A percentile compares a stretch with the other conserved stretches of the same genome.
These are phyloP conservation scores for Sycobia sp. DNA, from an alignment of 1,140 invertebrate genomes.

Conservation along the genomic window DNA sequence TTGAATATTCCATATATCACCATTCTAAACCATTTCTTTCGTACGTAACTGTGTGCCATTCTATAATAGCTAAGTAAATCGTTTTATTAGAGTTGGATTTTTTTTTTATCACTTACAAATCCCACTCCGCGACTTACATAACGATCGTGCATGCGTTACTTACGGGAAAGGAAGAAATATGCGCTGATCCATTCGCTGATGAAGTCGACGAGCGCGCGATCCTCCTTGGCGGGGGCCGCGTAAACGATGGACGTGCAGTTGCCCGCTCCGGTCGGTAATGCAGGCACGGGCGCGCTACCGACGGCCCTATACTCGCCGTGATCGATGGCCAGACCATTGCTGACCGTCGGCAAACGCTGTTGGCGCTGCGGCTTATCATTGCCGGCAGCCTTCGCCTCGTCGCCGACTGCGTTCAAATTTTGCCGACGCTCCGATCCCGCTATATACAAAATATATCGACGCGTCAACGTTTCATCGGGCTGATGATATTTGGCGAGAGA, in stretches of 20 bases:
- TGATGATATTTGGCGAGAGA: too few species aligned
- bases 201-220: constrained; percentile 65
- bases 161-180: constrained; percentile 66
- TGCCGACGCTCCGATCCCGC: constrained; percentile 51
- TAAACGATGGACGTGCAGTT: constrained; percentile 61
- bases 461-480: background rate
- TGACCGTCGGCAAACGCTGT: constrained; percentile 45
- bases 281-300: too few species aligned
- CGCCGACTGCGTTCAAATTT: constrained; percentile 50
- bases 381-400: constrained; percentile 42
- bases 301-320: too few species aligned
- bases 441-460: constrained; percentile 42
- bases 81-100: too few species aligned
- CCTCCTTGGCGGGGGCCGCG: constrained; percentile 52
- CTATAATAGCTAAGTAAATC: too few species aligned
- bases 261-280: too few species aligned
- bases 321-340: constrained; percentile 45
- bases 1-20: too few species aligned
- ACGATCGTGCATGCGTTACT: too few species aligned
- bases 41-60: too few species aligned
- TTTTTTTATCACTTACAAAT: too few species aligned
- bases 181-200: constrained; percentile 71
- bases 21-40: too few species aligned
- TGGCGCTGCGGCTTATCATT: background rate
- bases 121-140: too few species aligned